Conservation (phyloP, 2,113 vertebrate genomes). For the Aspidoscelis tigris region DNA sequence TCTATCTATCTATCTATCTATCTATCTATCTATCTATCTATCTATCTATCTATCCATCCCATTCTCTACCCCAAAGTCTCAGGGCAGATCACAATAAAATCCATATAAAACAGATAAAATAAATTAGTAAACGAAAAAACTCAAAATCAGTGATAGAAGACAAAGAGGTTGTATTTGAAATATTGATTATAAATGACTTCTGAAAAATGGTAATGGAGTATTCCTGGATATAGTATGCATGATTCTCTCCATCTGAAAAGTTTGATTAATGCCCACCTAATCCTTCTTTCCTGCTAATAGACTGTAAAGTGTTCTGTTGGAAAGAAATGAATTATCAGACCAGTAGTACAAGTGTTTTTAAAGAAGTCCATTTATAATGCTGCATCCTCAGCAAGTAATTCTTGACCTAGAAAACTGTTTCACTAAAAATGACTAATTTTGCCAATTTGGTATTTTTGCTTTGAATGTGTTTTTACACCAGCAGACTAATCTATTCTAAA, state of each 20-base stretch:
- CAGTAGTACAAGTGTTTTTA: slow-evolving; percentile 64
- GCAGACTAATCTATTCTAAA: slow-evolving; percentile 64
- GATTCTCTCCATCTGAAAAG: slow-evolving; percentile 59
- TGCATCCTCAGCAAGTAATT: slow-evolving; percentile 65
- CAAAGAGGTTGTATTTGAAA: slow-evolving; percentile 57
- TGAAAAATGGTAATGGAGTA: slow-evolving; percentile 35
- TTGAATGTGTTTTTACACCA: slow-evolving; percentile 64
- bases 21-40: no score
- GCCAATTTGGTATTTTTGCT: slow-evolving; percentile 65
- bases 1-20: no score
- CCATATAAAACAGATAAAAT: no score
- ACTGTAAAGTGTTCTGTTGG: slow-evolving; percentile 70
- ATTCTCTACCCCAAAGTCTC: no score
- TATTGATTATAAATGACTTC: slow-evolving; percentile 64
- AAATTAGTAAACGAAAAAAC: slow-evolving; percentile 27
- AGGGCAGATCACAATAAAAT: no score
- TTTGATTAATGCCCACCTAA: slow-evolving; percentile 75
- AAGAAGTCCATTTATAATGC: slow-evolving; percentile 72
- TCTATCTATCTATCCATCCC: no score
- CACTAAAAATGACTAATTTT: slow-evolving; percentile 69
- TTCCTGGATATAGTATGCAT: slow-evolving; percentile 51
- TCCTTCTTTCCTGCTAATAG: slow-evolving; percentile 74
- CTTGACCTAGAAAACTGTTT: slow-evolving; percentile 65
- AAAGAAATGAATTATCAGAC: slow-evolving; percentile 67
- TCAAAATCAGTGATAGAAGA: slow-evolving; percentile 47